Base-by-base conservation (phyloP, 2,888 invertebrate genomes). In the Drosophila vallismaia region DNA sequence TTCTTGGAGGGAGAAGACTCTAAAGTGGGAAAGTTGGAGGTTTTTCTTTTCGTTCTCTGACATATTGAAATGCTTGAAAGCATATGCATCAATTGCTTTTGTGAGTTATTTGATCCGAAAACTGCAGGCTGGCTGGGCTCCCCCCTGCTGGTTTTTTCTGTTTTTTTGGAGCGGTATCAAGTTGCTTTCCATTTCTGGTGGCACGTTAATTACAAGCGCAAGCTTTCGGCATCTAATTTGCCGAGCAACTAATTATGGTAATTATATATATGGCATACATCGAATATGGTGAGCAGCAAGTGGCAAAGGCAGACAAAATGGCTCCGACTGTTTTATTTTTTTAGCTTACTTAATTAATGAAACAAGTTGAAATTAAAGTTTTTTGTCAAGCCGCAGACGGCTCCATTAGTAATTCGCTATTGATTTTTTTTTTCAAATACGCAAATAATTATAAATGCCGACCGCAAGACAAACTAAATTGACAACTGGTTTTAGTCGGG, bases 1-100 rank as follows among this genome's bases (percentile, higher is more conserved):
- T 71, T 52, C 62, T 9, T 29, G 51, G 38, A 38, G 12, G 49
- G 57, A 28, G 62, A 8, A 31, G 14, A 9, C 10, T 42, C 29
- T 14, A 7, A 24, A 36, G 12, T n/a, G 5, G 40, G 48, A 10
- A 42, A n/a, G 26, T 10, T 28, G 52, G 14, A 55, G 49, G 40
- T 55, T 38, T 49, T 67, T 53, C 14, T 52, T 59, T 56, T 2
- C 28, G 28, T 6, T 4, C 28, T 69, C 67, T 64, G 57, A 69
- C 77, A 69, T 76, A 75, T 77, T 77, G 76, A 73, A 73, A 50
- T 75, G 73, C 81, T 82, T 68, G 28, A 68, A 31, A 54, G 69
- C 80, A 82, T 82, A 84, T 81, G 85, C 85, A 66, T 74, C 84
- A 81, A 81, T 81, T 76, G 80, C 49, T 36, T 58, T 26, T 33